A percentile compares a stretch with the other conserved stretches of the same genome.
Evolutionary conservation across 2,888 invertebrate genomes (phyloP).

Genomic region (Stenichneumon culpator): DNA sequence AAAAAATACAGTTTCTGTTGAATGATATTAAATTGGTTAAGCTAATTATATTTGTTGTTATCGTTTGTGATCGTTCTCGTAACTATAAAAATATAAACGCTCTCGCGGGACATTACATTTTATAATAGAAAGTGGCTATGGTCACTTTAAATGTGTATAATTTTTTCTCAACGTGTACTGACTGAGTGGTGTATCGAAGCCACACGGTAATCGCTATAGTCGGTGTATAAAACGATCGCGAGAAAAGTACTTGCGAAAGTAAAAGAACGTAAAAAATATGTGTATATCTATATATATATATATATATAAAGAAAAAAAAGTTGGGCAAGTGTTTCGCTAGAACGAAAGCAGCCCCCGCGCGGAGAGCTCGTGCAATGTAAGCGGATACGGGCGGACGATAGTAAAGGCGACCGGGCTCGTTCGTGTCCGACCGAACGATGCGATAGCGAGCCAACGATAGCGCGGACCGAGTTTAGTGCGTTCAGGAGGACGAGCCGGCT

Average conservation of each 20-base stretch:
- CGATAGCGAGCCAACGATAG: constrained; percentile 60
- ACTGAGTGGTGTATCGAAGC: background rate
- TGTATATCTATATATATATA: background rate
- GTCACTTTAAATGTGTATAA: background rate
- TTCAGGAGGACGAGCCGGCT: constrained; percentile 21
- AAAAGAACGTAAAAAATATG: background rate
- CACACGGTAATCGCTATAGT: background rate
- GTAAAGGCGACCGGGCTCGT: constrained; percentile 48
- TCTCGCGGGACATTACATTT: background rate
- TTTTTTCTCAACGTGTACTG: background rate
- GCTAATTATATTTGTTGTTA: background rate
- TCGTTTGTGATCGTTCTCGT: too few species aligned
- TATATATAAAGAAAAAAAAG: background rate
- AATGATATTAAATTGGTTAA: background rate
- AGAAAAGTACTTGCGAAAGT: constrained; percentile 6
- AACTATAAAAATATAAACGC: too few species aligned
- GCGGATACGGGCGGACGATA: constrained; percentile 65
- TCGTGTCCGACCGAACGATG: constrained; percentile 51
- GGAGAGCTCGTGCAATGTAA: constrained; percentile 35
- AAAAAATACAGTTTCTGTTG: background rate
- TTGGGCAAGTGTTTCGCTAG: constrained; percentile 13
- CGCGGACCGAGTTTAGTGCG: constrained; percentile 40
- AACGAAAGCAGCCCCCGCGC: constrained; percentile 36
- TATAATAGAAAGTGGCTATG: background rate
- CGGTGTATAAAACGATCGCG: background rate